Percentiles rank a stretch among this genome's conserved stretches.
Conservation (phyloP, 2,113 vertebrate species). For the Butorides virescens region DNA sequence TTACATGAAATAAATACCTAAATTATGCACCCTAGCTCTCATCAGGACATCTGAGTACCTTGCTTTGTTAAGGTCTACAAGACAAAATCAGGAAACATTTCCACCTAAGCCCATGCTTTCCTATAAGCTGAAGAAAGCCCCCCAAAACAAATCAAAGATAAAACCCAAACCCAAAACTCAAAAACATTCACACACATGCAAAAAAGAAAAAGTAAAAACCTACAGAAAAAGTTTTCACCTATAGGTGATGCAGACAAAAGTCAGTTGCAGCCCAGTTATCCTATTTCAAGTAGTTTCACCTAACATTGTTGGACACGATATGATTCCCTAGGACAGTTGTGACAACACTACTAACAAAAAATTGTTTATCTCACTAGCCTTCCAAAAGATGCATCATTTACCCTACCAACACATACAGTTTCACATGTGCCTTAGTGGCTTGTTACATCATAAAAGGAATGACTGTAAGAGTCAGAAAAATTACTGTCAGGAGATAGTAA, state of each 20-base stretch:
- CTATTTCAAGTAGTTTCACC: neutral
- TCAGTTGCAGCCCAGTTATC: neutral
- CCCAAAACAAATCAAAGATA: neutral
- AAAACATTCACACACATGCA: neutral
- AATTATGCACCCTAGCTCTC: neutral
- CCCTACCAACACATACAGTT: neutral
- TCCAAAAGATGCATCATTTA: neutral
- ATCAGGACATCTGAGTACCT: neutral
- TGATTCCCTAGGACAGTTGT: neutral
- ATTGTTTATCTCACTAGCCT: neutral
- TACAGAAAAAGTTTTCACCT: neutral
- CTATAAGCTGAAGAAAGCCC: neutral
- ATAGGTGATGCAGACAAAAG: neutral
- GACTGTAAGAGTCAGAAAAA: neutral
- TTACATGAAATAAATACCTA: neutral
- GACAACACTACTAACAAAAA: neutral
- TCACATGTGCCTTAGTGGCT: neutral
- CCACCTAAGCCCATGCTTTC: neutral
- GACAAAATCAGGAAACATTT: neutral
- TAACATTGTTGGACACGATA: neutral
- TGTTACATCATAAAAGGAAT: neutral
- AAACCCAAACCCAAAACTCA: neutral
- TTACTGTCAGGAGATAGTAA: neutral
- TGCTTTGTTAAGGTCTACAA: neutral
- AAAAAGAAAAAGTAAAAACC: fast-evolving